These are phyloP conservation scores for Acrossocheilus wenchowensis DNA, from an alignment of 2,797 vertebrate species.

Conservation along the genomic window DNA sequence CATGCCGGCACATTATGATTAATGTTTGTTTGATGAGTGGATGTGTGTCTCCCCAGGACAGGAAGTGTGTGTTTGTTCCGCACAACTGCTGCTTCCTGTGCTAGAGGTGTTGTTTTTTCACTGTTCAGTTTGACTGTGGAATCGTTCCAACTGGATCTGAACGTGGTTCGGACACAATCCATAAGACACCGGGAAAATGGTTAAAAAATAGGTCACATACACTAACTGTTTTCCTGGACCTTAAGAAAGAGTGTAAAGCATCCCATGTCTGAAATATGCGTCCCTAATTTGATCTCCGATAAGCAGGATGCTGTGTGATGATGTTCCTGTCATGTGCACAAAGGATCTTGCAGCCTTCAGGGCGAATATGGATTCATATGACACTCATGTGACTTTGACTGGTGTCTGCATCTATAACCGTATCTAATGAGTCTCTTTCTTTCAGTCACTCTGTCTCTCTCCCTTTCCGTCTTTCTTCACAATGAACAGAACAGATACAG, in stretches of 20 bases:
- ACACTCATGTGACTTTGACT: constrained; percentile 57
- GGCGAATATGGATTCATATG: constrained; percentile 48
- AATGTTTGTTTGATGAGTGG: constrained; percentile 58
- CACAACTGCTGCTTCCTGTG: constrained; percentile 62
- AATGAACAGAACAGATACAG: constrained; percentile 15
- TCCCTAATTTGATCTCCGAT: constrained; percentile 22
- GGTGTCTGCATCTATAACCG: constrained; percentile 6
- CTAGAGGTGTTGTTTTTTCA: constrained; percentile 51
- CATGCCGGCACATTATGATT: constrained; percentile 22
- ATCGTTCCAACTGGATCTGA: constrained; percentile 41
- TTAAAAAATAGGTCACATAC: not conserved
- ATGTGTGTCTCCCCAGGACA: constrained; percentile 71
- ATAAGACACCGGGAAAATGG: not conserved
- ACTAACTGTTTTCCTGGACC: not conserved
- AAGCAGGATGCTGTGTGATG: constrained; percentile 21
- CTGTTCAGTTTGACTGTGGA: constrained; percentile 15
- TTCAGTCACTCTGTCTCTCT: constrained; percentile 41
- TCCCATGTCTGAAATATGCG: constrained; percentile 6
- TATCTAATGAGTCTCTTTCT: constrained; percentile 62
- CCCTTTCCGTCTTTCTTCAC: constrained; percentile 19
- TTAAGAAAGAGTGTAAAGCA: not conserved
- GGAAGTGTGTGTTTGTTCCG: constrained; percentile 76
- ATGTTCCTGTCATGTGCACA: constrained; percentile 42
- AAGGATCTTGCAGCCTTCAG: constrained; percentile 12
- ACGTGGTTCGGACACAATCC: not conserved